Evolutionary conservation across 2,888 invertebrate genomes (phyloP).

Genomic region (Molanna angustata): DNA sequence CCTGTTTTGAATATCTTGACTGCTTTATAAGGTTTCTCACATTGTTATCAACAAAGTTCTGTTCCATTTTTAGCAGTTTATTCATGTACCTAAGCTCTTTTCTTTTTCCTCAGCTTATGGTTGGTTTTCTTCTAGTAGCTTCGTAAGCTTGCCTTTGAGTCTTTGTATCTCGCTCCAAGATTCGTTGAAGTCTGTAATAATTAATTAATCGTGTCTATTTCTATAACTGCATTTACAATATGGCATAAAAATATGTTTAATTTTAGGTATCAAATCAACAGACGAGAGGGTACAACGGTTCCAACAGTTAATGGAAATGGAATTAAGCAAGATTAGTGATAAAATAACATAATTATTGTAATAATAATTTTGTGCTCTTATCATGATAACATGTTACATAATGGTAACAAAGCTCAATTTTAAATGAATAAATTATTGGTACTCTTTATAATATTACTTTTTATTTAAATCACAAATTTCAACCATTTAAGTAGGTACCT

Average conservation of each 20-base stretch:
- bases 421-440: background rate
- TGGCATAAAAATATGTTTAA: too few species aligned
- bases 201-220: too few species aligned
- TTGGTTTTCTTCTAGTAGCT: background rate
- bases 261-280: slow-evolving; percentile 55
- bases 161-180: background rate
- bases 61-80: background rate
- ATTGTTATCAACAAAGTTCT: background rate
- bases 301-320: slow-evolving; percentile 59
- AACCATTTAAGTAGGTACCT: too few species aligned
- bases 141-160: background rate
- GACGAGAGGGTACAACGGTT: slow-evolving; percentile 52
- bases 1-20: background rate
- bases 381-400: background rate
- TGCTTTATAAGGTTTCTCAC: background rate
- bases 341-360: background rate
- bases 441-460: too few species aligned
- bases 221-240: too few species aligned
- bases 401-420: background rate
- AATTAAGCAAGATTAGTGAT: slow-evolving; percentile 59
- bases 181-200: too few species aligned
- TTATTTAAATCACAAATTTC: too few species aligned
- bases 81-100: background rate
- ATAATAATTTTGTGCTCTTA: background rate
- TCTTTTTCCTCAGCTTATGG: background rate